Conservation (phyloP, 2,113 vertebrate genomes). For the Perccottus glenii region DNA sequence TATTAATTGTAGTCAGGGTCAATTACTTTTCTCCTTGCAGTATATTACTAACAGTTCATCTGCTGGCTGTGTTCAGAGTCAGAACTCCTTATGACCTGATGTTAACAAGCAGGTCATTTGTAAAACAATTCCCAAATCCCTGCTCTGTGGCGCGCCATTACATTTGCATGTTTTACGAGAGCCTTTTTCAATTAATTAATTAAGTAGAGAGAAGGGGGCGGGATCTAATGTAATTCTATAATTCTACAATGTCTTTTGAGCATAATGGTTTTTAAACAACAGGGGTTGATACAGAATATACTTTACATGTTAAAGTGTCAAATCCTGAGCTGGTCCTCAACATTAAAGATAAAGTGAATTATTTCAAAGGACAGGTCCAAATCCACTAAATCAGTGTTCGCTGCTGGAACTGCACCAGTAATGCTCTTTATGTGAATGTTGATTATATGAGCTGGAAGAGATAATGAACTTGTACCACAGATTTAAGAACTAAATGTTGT, state of each 20-base stretch:
- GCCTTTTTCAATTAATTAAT: slow-evolving; percentile 69
- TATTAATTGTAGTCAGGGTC: slow-evolving; percentile 65
- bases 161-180: slow-evolving; percentile 71
- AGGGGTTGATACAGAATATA: background rate
- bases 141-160: slow-evolving; percentile 69
- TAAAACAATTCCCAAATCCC: slow-evolving; percentile 74
- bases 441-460: slow-evolving; percentile 61
- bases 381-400: slow-evolving; percentile 50
- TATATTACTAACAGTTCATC: slow-evolving; percentile 39
- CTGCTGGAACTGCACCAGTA: slow-evolving; percentile 40
- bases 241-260: slow-evolving; percentile 9
- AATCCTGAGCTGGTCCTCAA: slow-evolving; percentile 70
- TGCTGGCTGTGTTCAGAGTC: slow-evolving; percentile 50
- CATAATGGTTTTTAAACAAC: slow-evolving; percentile 5
- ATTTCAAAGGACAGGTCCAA: slow-evolving; percentile 64
- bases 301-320: slow-evolving; percentile 28
- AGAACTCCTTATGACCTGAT: slow-evolving; percentile 55
- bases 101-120: slow-evolving; percentile 79
- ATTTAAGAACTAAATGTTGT: slow-evolving; percentile 36
- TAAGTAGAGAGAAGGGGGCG: slow-evolving; percentile 11
- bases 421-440: slow-evolving; percentile 72
- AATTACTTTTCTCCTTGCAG: slow-evolving; percentile 53
- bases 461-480: slow-evolving; percentile 64
- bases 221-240: slow-evolving; percentile 45
- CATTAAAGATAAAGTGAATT: slow-evolving; percentile 70